phyloP scores from a whole-genome alignment of 1,140 invertebrate genomes.

The Battus philenor region DNA sequence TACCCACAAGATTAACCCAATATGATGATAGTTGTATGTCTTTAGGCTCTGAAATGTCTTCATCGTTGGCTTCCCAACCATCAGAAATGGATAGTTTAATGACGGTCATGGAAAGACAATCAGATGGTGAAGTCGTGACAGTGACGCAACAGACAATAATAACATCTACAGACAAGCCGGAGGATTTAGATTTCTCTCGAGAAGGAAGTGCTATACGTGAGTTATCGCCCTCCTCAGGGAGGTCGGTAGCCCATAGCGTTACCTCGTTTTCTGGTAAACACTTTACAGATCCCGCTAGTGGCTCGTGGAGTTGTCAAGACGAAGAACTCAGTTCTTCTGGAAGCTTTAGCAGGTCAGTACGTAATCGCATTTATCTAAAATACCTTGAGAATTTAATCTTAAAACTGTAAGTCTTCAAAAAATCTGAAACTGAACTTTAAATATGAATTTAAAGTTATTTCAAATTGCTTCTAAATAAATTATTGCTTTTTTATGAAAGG shows the following conservation, averaged over 20 bases:
- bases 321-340: constrained; percentile 74
- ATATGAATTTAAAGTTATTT: no score
- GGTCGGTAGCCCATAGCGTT: constrained; percentile 68
- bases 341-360: constrained; percentile 69
- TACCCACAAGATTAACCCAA: constrained; percentile 46
- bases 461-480: no score
- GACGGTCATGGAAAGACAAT: constrained; percentile 66
- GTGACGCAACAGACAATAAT: constrained; percentile 57
- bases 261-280: constrained; percentile 68
- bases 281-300: constrained; percentile 76
- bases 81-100: constrained; percentile 73
- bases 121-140: constrained; percentile 47
- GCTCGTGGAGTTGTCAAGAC: constrained; percentile 74
- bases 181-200: constrained; percentile 62
- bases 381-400: no score
- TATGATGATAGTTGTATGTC: constrained; percentile 62
- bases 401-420: no score
- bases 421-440: no score
- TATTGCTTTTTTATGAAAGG: no score
- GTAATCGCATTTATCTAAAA: neutral
- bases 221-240: constrained; percentile 72
- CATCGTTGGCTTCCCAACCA: constrained; percentile 70
- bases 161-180: constrained; percentile 53
- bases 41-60: constrained; percentile 71
- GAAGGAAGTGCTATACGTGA: constrained; percentile 64